Conservation (phyloP, 2,113 vertebrate genomes). For the Muntiacus muntjak region DNA sequence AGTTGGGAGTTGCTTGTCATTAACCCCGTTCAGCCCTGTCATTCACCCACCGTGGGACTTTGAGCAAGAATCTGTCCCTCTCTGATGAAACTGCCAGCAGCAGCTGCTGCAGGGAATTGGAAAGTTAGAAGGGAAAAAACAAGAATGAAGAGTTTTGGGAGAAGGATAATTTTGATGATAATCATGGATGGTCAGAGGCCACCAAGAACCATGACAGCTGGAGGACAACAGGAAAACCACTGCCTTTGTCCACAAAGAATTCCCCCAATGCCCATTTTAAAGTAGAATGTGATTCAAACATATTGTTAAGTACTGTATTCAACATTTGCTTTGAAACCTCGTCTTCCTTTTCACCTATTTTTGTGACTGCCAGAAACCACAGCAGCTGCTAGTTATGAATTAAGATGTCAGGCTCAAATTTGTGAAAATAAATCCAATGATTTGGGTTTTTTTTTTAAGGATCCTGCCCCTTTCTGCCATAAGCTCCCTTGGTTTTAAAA, state of each 20-base stretch:
- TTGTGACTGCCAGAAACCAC: background rate
- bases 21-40: background rate
- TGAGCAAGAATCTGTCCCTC: background rate
- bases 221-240: background rate
- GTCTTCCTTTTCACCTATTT: background rate
- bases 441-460: too few species aligned
- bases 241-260: background rate
- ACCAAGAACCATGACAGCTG: background rate
- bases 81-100: background rate
- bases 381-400: background rate
- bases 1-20: background rate
- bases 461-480: background rate
- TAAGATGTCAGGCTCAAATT: background rate
- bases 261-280: background rate
- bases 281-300: background rate
- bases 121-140: background rate
- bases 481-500: background rate
- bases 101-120: background rate
- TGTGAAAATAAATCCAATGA: background rate
- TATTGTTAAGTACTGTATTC: accelerated
- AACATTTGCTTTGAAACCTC: background rate
- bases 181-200: background rate
- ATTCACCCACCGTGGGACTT: background rate
- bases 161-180: background rate
- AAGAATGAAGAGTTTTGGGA: background rate